Percentiles rank a stretch among this genome's conserved stretches.
phyloP scores from a whole-genome alignment of 2,113 vertebrate species.

The Ia io region DNA sequence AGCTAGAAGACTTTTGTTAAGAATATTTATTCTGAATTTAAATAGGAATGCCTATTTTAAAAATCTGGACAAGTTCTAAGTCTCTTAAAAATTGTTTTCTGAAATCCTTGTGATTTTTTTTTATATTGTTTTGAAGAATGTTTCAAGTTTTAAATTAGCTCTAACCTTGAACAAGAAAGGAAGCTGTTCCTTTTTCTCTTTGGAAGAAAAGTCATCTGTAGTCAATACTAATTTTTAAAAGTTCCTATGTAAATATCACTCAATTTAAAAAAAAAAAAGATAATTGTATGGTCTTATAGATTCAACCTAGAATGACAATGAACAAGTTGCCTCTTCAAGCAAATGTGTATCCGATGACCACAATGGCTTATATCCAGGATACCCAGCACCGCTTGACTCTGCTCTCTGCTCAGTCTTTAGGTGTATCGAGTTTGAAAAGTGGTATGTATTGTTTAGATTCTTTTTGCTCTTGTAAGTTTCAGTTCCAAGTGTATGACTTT shows the following conservation, averaged over 20 bases:
- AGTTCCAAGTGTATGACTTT: not conserved
- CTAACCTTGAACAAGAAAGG: constrained; percentile 59
- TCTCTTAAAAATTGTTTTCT: constrained; percentile 36
- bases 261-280: constrained; percentile 63
- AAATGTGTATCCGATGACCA: constrained; percentile 94
- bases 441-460: constrained; percentile 79
- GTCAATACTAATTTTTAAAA: constrained; percentile 36
- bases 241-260: constrained; percentile 57
- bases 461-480: not conserved
- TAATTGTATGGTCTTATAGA: constrained; percentile 80
- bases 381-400: constrained; percentile 83
- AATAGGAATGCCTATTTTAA: constrained; percentile 48
- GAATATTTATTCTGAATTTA: constrained; percentile 61
- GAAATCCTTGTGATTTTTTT: constrained; percentile 40
- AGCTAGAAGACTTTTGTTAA: constrained; percentile 45
- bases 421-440: constrained; percentile 86
- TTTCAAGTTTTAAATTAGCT: constrained; percentile 57
- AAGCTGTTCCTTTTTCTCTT: constrained; percentile 39
- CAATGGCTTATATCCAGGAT: constrained; percentile 91
- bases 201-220: constrained; percentile 47
- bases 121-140: constrained; percentile 47
- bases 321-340: constrained; percentile 93
- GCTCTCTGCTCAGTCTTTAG: constrained; percentile 92
- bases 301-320: constrained; percentile 90
- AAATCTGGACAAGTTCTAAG: constrained; percentile 34